Evolutionary conservation across 1,140 invertebrate species (phyloP), one percentile per base, ranked within the genome.

Genomic region (Druon quercuslanigerum): DNA sequence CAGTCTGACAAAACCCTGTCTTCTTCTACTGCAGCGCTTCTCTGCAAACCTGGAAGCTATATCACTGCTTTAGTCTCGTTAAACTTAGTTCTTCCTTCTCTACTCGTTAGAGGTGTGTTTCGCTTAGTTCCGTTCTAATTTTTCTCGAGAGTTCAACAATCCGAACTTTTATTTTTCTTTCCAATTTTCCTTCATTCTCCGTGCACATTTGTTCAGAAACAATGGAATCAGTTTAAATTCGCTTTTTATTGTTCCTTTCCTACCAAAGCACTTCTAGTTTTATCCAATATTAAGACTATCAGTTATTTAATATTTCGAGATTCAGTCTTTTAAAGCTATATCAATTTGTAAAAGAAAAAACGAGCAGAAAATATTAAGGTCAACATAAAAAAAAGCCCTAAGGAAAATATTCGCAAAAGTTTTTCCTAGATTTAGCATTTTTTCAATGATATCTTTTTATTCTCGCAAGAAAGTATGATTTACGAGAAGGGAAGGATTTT

Each of bases 91-190:
- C 60, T 66, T 66, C 60, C 33, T 66, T 66, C 60, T 66, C 60
- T 66, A 14, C 60, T 66, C 60, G 60, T 66, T 66, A 66, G 60
- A 60, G 57, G 57, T 60, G 60, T 66, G 60, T 66, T 66, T 40
- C 60, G 60, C 60, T 66, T 66, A 66, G 60, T 66, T 66, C 60
- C 60, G 60, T 66, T 66, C 60, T 66, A 66, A 66, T 66, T 66
- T 66, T 66, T 66, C 60, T 66, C 60, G n/a, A 66, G 60, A 66
- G 60, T 66, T 66, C 60, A 66, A 66, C 60, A 66, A 66, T 66
- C 60, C 12, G 25, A 40, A 66, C 60, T 66, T 66, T 66, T 66
- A 66, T 66, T 66, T 66, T 66, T 66, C 60, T 66, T 66, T 66
- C 60, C 60, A 66, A 66, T 66, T 66, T n/a, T 46, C 60, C 20